phyloP scores from a whole-genome alignment of 2,113 vertebrate genomes.

The Pipra filicauda region DNA sequence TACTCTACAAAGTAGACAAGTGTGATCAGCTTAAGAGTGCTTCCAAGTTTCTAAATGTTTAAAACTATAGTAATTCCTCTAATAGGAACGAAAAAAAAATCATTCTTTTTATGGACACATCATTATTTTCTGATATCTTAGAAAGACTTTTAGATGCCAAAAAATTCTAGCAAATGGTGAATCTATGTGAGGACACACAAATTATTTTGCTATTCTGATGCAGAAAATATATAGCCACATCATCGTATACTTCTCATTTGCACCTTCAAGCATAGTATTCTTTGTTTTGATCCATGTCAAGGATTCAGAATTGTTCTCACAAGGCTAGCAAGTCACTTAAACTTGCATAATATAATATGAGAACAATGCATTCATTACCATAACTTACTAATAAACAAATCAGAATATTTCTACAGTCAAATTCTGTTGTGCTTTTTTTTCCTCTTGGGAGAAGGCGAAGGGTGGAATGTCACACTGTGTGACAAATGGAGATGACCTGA shows the following conservation, averaged over 20 bases:
- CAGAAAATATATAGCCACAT: not conserved
- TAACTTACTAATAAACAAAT: slow-evolving; percentile 41
- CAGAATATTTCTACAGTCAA: slow-evolving; percentile 17
- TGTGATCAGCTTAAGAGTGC: not conserved
- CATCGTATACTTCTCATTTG: not conserved
- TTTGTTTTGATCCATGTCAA: fast-evolving
- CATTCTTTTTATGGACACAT: not conserved
- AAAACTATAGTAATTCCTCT: not conserved
- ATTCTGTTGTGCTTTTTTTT: not conserved
- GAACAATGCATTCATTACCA: slow-evolving; percentile 34
- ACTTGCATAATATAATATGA: not conserved
- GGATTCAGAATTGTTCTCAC: not conserved
- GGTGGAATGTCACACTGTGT: slow-evolving; percentile 38
- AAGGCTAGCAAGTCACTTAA: slow-evolving; percentile 6
- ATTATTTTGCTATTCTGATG: not conserved
- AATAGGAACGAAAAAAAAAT: not conserved
- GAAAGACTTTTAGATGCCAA: not conserved
- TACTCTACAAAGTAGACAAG: not conserved
- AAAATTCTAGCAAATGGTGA: not conserved
- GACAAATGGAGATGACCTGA: slow-evolving; percentile 61
- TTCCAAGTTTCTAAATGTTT: not conserved
- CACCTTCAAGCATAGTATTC: not conserved
- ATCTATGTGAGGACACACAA: not conserved
- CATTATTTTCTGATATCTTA: not conserved
- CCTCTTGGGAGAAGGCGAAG: slow-evolving; percentile 20